Conservation (phyloP, 2,797 vertebrate genomes). For the Melanotaenia nigrans region DNA sequence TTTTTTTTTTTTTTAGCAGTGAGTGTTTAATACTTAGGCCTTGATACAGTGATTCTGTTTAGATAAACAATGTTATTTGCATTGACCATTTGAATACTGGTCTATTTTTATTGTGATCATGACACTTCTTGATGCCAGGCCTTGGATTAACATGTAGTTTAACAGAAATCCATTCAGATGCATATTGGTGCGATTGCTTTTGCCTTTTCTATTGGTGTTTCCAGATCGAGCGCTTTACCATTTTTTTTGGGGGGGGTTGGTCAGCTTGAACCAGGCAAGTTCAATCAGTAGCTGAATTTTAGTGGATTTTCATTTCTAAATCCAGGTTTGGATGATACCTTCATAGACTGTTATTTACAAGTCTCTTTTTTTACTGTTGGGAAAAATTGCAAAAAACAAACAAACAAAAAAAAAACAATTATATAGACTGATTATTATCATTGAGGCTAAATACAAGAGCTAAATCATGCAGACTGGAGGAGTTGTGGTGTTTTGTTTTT, state of each 20-base stretch:
- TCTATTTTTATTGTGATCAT: slow-evolving; percentile 77
- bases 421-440: slow-evolving; percentile 64
- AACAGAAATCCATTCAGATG: slow-evolving; percentile 69
- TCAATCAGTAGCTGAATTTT: slow-evolving; percentile 66
- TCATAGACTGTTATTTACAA: slow-evolving; percentile 79
- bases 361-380: slow-evolving; percentile 70
- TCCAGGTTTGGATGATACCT: slow-evolving; percentile 72
- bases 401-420: slow-evolving; percentile 47
- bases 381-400: slow-evolving; percentile 63
- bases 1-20: slow-evolving; percentile 67
- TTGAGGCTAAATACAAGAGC: slow-evolving; percentile 68
- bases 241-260: slow-evolving; percentile 11
- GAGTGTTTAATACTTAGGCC: slow-evolving; percentile 79
- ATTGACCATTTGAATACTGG: slow-evolving; percentile 73
- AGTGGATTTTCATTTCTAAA: slow-evolving; percentile 72
- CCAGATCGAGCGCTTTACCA: slow-evolving; percentile 27
- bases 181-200: slow-evolving; percentile 65
- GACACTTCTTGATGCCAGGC: slow-evolving; percentile 65
- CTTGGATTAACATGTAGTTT: slow-evolving; percentile 61
- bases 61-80: slow-evolving; percentile 70
- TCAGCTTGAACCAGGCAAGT: slow-evolving; percentile 43
- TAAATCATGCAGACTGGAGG: slow-evolving; percentile 57
- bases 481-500: slow-evolving; percentile 58
- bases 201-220: slow-evolving; percentile 48
- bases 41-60: slow-evolving; percentile 75